These are phyloP conservation scores for Ormyrus nitidulus DNA, from an alignment of 2,888 invertebrate genomes.

Conservation along the genomic window DNA sequence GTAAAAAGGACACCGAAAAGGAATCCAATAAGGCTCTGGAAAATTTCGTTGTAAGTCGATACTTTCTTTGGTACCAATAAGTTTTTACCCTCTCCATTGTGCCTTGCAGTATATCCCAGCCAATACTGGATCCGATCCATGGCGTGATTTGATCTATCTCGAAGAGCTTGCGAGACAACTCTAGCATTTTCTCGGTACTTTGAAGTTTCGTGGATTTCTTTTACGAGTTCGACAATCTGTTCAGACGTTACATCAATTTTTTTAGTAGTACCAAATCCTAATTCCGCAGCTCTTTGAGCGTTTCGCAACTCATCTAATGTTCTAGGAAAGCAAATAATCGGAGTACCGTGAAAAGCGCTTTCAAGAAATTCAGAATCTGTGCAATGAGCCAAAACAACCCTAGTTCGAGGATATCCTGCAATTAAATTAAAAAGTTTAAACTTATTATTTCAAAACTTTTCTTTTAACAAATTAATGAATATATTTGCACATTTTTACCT, in stretches of 20 bases:
- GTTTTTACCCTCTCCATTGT: slow-evolving; percentile 63
- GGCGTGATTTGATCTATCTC: slow-evolving; percentile 70
- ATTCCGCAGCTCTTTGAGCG: slow-evolving; percentile 63
- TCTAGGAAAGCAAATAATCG: slow-evolving; percentile 72
- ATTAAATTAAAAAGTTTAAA: background rate
- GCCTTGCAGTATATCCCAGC: slow-evolving; percentile 68
- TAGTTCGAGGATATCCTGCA: slow-evolving; percentile 68
- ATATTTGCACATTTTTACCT: slow-evolving; percentile 61
- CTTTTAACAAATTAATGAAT: no score
- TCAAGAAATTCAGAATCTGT: slow-evolving; percentile 70
- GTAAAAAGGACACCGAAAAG: slow-evolving; percentile 65
- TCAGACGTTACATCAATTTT: slow-evolving; percentile 59
- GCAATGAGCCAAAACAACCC: slow-evolving; percentile 70
- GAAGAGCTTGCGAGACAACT: slow-evolving; percentile 67
- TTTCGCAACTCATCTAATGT: slow-evolving; percentile 65
- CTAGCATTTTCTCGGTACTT: slow-evolving; percentile 69
- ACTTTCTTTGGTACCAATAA: slow-evolving; percentile 62
- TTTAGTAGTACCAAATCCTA: slow-evolving; percentile 65
- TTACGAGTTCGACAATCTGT: slow-evolving; percentile 60
- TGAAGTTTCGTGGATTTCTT: slow-evolving; percentile 63
- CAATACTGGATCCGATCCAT: slow-evolving; percentile 70
- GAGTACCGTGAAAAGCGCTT: slow-evolving; percentile 70
- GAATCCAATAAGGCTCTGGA: slow-evolving; percentile 66
- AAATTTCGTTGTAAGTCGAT: slow-evolving; percentile 66
- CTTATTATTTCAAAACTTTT: no score